Base-by-base conservation (phyloP, 2,113 vertebrate genomes). In the Menidia beryllina region DNA sequence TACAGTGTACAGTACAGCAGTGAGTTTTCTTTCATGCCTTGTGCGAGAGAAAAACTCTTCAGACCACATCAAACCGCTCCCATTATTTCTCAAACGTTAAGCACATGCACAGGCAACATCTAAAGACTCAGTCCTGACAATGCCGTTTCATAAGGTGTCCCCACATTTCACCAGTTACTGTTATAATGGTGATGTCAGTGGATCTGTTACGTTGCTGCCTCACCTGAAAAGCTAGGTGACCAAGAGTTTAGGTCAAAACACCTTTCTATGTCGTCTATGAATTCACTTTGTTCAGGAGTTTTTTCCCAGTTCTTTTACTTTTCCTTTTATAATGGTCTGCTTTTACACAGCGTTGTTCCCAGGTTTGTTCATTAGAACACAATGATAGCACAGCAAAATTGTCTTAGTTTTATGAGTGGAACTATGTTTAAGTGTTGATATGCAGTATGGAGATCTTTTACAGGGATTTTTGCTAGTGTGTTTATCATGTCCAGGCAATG, bases 401-500 rank as follows among this genome's bases (percentile, higher is more conserved):
- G 26, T 55, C 38, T 48, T n/a, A 26, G 30, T 51, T 83, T 75
- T 65, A n/a, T 13, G 67, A 38, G 21, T 20, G 24, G 55, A 68
- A 25, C 52, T 30, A 27, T 26, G 66, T 72, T 73, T 69, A 85
- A 80, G 76, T 80, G 75, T 67, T 81, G 88, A 86, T 72, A 54
- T 69, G 77, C 49, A 63, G 72, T 81, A 82, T 65, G 45, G 58
- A 59, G 78, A 80, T 50, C 30, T 89, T 89, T 88, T 85, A 83
- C 67, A 72, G 54, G 73, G 66, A 69, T 90, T 83, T 75, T 57
- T 79, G 73, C 34, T 65, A 66, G 72, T 79, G 72, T 80, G 62
- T 89, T 82, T 82, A 84, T 93, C 89, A 82, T 88, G 87, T 88
- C 85, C 88, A 83, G 82, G 79, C 70, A 76, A 54, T 90, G 82